Base-by-base conservation (phyloP, 2,888 invertebrate species). In the Hipparchia semele region DNA sequence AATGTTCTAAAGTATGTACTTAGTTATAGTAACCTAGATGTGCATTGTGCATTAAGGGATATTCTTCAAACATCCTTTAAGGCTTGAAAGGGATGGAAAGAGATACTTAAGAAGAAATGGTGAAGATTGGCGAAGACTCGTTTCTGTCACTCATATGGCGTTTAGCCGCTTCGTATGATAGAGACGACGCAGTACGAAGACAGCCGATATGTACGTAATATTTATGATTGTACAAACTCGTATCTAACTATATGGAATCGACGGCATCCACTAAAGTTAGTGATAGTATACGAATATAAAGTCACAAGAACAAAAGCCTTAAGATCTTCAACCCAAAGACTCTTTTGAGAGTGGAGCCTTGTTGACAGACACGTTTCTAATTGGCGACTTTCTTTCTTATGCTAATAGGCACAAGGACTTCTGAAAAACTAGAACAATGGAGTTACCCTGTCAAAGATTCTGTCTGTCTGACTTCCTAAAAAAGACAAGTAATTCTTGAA, bases 351-450 rank as follows among this genome's bases (percentile, higher is more conserved):
- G 33, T 53, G 49, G 51, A 23, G 46, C 46, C 64, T 46, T 49
- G 49, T 46, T 46, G 46, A 23, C 51, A 9, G 65, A 53, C 65
- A 65, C 65, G 51, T 51, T 65, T 65, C 49, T 65, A 65, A 65
- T 65, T 65, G 65, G 65, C 51, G 53, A 51, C 53, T 33, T 9
- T 39, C 65, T 49, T 64, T 64, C 49, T 49, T 23, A 61, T 61
- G 45, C 12, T 59, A 61, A 45, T 46, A 62, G 62, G 46, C 8
- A 49, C 33, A 10, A 59, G 49, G 62, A 62, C n/a, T 49, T 62
- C 49, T 13, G 13, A 13, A 62, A 62, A 46, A 46, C 13, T 46
- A 13, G 46, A 49, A 62, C 59, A 62, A 62, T 62, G 13, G 12
- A 13, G 49, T 39, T 13, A 13, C 4, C 49, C 10, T 12, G 2